phyloP scores from a whole-genome alignment of 2,113 vertebrate genomes.

The Cephalophus harveyi region DNA sequence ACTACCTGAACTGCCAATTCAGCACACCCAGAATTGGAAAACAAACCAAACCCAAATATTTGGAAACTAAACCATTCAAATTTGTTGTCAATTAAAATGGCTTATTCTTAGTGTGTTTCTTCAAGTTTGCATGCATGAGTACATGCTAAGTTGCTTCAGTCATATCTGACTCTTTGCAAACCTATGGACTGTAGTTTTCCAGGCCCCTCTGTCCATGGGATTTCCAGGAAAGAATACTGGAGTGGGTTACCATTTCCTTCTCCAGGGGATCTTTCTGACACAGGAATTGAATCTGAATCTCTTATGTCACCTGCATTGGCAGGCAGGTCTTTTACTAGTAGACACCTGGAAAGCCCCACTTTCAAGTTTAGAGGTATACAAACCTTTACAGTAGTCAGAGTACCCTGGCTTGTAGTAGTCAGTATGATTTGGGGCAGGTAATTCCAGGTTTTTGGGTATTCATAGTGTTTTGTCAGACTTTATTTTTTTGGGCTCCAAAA shows the following conservation, averaged over 20 bases:
- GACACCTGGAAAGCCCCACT: not conserved
- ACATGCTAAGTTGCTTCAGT: not conserved
- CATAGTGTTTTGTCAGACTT: not conserved
- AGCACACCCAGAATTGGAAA: too few relatives aligned
- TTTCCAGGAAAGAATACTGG: not conserved
- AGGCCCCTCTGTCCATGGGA: not conserved
- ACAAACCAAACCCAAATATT: too few relatives aligned
- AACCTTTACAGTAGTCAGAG: not conserved
- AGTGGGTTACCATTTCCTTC: not conserved
- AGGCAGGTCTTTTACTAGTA: not conserved
- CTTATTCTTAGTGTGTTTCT: too few relatives aligned
- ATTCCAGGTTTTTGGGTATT: not conserved
- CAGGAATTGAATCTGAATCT: not conserved
- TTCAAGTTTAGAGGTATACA: not conserved
- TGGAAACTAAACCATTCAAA: too few relatives aligned
- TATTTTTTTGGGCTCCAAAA: too few relatives aligned
- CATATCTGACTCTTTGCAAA: not conserved
- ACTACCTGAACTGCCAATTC: not conserved
- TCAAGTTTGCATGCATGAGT: not conserved
- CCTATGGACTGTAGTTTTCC: not conserved
- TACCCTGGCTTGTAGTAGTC: not conserved
- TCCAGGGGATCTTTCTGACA: not conserved
- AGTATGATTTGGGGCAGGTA: not conserved
- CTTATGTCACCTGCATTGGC: not conserved
- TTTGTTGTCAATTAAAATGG: too few relatives aligned